These are phyloP conservation scores for Hemiscyllium ocellatum DNA, from an alignment of 2,113 vertebrate genomes.

Conservation along the genomic window DNA sequence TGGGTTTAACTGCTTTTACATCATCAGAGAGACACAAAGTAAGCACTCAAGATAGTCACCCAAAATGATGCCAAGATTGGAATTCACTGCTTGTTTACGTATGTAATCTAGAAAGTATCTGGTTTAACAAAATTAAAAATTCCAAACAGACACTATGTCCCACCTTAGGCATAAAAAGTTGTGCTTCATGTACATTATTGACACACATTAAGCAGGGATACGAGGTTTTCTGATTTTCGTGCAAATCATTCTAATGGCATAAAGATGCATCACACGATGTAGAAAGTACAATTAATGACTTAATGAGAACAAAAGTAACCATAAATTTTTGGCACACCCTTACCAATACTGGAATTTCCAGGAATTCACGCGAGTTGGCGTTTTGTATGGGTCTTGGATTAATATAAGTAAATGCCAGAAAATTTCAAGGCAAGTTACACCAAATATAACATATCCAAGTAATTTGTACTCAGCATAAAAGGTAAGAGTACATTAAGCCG, in stretches of 20 bases:
- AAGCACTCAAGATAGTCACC: not conserved
- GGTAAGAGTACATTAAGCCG: not conserved
- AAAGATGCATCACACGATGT: not conserved
- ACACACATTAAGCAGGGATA: not conserved
- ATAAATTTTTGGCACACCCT: not conserved
- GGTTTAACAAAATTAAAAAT: not conserved
- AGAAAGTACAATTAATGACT: not conserved
- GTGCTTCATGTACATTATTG: not conserved
- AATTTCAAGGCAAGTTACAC: not conserved
- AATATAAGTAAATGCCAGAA: not conserved
- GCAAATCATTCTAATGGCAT: not conserved
- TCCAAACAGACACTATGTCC: not conserved
- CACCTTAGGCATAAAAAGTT: not conserved
- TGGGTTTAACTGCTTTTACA: not conserved
- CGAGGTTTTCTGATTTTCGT: not conserved
- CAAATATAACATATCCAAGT: not conserved
- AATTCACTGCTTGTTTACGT: not conserved
- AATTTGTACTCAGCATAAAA: not conserved
- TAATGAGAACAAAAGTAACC: not conserved
- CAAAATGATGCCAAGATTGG: not conserved
- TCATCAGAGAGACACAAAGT: not conserved
- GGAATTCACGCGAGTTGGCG: not conserved
- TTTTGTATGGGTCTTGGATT: not conserved
- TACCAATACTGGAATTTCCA: not conserved
- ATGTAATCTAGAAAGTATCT: not conserved